A percentile compares a stretch with the other conserved stretches of the same genome.
Conservation (phyloP, 2,113 vertebrate genomes). For the Ptyas mucosa region DNA sequence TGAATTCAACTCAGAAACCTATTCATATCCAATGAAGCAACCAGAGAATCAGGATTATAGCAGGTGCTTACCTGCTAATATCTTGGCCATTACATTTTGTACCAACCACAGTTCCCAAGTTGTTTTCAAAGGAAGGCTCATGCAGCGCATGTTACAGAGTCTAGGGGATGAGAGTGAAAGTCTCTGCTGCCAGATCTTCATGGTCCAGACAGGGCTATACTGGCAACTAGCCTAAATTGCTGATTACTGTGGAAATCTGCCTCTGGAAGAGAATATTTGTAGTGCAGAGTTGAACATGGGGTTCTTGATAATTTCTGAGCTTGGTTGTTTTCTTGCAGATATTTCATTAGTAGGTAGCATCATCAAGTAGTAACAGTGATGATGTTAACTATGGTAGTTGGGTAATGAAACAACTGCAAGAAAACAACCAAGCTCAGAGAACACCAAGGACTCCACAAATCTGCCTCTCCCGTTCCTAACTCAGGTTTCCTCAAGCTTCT, state of each 20-base stretch:
- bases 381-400: background rate
- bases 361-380: background rate
- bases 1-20: background rate
- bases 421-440: background rate
- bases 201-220: background rate
- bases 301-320: background rate
- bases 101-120: background rate
- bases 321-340: background rate
- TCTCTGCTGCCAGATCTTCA: background rate
- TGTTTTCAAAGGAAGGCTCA: background rate
- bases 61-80: background rate
- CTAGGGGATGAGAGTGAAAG: background rate
- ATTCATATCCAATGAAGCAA: background rate
- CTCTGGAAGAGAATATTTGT: background rate
- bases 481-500: background rate
- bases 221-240: background rate
- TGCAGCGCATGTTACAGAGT: background rate
- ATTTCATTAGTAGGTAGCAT: background rate
- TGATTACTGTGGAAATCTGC: background rate
- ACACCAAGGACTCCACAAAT: background rate
- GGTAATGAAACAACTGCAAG: background rate
- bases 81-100: background rate
- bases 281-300: background rate
- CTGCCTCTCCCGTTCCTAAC: background rate
- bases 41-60: background rate